These are phyloP conservation scores for Argyrosomus japonicus DNA, from an alignment of 2,113 vertebrate species.

Conservation along the genomic window DNA sequence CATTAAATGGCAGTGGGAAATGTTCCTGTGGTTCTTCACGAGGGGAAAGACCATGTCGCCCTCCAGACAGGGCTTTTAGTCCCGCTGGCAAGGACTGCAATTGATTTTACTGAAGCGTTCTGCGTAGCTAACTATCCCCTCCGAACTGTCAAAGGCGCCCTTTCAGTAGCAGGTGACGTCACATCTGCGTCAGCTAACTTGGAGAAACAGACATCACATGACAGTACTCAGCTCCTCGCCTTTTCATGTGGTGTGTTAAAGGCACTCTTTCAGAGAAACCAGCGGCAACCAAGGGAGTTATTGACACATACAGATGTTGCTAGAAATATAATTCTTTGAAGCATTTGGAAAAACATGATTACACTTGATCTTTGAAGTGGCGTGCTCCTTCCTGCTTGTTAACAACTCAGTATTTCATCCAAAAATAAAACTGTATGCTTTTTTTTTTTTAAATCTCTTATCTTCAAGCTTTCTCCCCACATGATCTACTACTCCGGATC, in stretches of 20 bases:
- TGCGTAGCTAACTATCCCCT: background rate
- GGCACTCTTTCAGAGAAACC: slow-evolving; percentile 48
- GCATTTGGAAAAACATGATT: slow-evolving; percentile 8
- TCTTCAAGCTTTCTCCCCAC: background rate
- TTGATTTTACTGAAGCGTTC: slow-evolving; percentile 61
- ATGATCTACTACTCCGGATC: background rate
- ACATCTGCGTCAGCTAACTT: slow-evolving; percentile 76
- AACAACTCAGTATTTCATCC: background rate
- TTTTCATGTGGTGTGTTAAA: slow-evolving; percentile 68
- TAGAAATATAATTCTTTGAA: slow-evolving; percentile 38
- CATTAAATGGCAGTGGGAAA: slow-evolving; percentile 27
- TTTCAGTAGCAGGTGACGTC: slow-evolving; percentile 74
- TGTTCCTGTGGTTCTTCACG: slow-evolving; percentile 22
- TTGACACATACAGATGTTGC: slow-evolving; percentile 12
- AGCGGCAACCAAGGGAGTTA: background rate
- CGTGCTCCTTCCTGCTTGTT: background rate
- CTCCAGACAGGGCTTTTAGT: slow-evolving; percentile 26
- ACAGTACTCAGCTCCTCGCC: slow-evolving; percentile 52
- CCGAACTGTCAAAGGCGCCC: slow-evolving; percentile 62
- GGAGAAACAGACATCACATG: slow-evolving; percentile 78
- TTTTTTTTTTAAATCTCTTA: background rate
- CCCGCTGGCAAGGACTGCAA: slow-evolving; percentile 27
- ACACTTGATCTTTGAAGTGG: background rate
- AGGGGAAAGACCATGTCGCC: slow-evolving; percentile 13
- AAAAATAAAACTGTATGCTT: background rate